These are phyloP conservation scores for Anastatus disparis DNA, from an alignment of 1,140 invertebrate species.

Conservation along the genomic window DNA sequence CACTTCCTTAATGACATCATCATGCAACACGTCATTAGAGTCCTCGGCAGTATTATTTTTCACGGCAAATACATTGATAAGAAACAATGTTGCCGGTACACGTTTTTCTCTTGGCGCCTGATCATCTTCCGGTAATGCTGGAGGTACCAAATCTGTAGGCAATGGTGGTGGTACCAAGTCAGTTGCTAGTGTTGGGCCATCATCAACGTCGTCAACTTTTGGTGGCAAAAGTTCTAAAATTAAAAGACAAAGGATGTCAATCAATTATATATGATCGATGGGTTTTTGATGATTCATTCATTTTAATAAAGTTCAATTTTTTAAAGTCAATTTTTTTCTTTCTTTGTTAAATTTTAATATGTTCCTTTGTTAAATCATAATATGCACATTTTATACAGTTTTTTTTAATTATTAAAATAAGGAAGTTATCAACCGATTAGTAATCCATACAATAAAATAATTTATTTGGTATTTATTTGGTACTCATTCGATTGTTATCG, in stretches of 20 bases:
- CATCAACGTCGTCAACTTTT: slow-evolving; percentile 6
- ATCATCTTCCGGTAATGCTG: slow-evolving; percentile 39
- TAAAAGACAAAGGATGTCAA: slow-evolving; percentile 1
- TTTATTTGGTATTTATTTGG: too few relatives aligned
- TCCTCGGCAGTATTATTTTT: slow-evolving; percentile 53
- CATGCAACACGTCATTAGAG: slow-evolving; percentile 45
- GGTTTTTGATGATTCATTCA: too few relatives aligned
- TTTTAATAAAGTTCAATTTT: too few relatives aligned
- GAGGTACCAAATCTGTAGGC: slow-evolving; percentile 47
- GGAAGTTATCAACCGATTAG: too few relatives aligned
- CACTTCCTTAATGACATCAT: slow-evolving; percentile 42
- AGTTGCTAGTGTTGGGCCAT: slow-evolving; percentile 50
- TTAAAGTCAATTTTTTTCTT: too few relatives aligned
- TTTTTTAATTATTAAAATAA: too few relatives aligned
- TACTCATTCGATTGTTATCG: too few relatives aligned
- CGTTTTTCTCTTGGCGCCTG: slow-evolving; percentile 19
- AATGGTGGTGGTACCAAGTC: slow-evolving; percentile 53
- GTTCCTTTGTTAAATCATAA: too few relatives aligned
- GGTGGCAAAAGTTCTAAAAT: slow-evolving; percentile 21
- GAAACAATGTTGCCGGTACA: slow-evolving; percentile 48
- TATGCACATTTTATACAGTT: too few relatives aligned
- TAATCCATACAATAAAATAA: too few relatives aligned
- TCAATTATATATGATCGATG: too few relatives aligned
- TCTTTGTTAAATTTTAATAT: too few relatives aligned
- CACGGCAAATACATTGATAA: slow-evolving; percentile 61